phyloP scores from a whole-genome alignment of 2,113 vertebrate species.

The Tetrax tetrax region DNA sequence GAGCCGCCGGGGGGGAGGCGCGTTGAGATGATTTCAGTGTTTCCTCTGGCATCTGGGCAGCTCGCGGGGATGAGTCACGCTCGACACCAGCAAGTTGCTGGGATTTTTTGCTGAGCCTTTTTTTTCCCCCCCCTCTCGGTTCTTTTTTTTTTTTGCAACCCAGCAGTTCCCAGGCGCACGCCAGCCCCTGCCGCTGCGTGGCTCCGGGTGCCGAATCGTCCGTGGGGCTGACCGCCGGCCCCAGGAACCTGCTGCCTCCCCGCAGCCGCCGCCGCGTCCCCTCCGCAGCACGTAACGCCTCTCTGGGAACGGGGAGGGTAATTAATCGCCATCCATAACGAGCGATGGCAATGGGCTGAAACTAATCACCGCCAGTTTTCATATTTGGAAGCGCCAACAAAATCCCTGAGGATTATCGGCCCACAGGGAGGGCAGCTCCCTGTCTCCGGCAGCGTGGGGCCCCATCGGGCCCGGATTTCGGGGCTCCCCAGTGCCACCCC shows the following conservation, averaged over 20 bases:
- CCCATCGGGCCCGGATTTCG: fast-evolving
- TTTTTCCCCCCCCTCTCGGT: background rate
- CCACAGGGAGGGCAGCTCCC: background rate
- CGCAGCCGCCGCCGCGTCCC: no score
- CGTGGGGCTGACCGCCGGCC: background rate
- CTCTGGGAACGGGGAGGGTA: background rate
- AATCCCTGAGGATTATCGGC: background rate
- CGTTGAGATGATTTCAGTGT: background rate
- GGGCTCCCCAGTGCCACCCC: background rate
- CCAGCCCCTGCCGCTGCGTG: fast-evolving
- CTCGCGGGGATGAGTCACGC: constrained; percentile 1
- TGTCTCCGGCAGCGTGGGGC: fast-evolving
- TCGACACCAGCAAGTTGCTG: background rate
- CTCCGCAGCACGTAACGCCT: fast-evolving
- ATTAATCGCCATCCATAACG: background rate
- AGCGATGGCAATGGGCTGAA: fast-evolving
- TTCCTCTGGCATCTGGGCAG: background rate
- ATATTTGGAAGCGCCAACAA: background rate
- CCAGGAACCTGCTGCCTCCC: background rate
- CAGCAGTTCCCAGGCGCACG: background rate
- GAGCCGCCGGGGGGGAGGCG: background rate
- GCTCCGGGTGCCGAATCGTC: background rate
- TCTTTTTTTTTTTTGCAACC: background rate
- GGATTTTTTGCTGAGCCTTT: background rate
- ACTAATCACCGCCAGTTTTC: background rate